Evolutionary conservation across 2,797 vertebrate species (phyloP), one percentile per base, ranked within the genome.

Genomic region (Takifugu rubripes): DNA sequence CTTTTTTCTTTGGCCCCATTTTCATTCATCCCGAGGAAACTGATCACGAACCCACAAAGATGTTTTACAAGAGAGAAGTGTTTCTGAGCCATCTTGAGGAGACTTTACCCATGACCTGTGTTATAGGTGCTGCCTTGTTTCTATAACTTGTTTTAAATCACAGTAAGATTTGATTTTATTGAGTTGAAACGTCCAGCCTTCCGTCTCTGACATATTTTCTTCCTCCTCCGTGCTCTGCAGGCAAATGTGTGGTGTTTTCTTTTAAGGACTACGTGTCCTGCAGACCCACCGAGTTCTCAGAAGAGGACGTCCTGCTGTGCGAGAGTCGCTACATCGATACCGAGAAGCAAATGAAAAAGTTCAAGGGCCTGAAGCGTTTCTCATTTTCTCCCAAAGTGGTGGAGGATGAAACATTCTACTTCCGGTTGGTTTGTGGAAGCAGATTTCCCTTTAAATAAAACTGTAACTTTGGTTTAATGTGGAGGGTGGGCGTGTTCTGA

Each of bases 201-300:
- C 17, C 2, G 9, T 14, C 36, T 40, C 12, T 40, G 36, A 46
- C 6, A n/a, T 46, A 46, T 46, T 46, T 46, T 17, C 44, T 21
- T 46, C 21, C 54, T 44, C 11, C 16, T 24, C 0, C 73, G 31
- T 75, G 11, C 55, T 61, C 85, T 87, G 61, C 77, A 99, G 97
- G 96, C 51, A 99, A 97, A 79, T 98, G 97, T 78, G 90, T 91
- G 48, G 97, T 99, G 58, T 93, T 95, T 54, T 95, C 94, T 0
- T 99, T 99, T 85, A 99, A 98, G 87, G 97, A 99, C 84, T 98
- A 94, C 92, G 89, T 99, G 68, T 98, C 95, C 59, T 98, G 97
- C 87, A 93, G 97, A 81, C 94, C 93, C 1, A 93, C 92, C 0
- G 92, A 93, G 78, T 68, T 82, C 62, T 56, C 76, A 16, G 97